A percentile compares a stretch with the other conserved stretches of the same genome.
Conservation (phyloP, 2,113 vertebrate species). For the Odocoileus hemionus region DNA sequence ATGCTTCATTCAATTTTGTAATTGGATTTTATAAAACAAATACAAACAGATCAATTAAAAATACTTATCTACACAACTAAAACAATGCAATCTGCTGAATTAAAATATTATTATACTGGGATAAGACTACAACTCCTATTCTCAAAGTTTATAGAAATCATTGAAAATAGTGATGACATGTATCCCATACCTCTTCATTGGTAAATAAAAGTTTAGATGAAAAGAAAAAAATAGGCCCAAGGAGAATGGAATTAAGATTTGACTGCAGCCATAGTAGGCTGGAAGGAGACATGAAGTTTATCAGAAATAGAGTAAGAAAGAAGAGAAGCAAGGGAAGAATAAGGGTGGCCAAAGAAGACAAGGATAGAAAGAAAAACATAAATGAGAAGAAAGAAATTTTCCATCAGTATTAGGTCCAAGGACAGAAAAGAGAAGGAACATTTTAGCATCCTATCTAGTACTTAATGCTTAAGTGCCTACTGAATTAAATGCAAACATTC, state of each 20-base stretch:
- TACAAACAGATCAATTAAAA: neutral
- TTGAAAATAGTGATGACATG: conserved; percentile 23
- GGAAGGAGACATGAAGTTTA: neutral
- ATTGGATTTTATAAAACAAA: neutral
- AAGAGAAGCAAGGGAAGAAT: neutral
- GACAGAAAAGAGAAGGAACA: neutral
- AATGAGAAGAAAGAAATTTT: neutral
- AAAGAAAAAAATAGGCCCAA: neutral
- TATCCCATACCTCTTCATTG: conserved; percentile 17
- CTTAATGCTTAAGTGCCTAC: neutral
- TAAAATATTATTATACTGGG: conserved; percentile 71
- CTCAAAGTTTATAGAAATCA: conserved; percentile 60
- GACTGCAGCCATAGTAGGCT: neutral
- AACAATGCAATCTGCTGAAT: conserved; percentile 67
- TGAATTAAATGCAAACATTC: neutral
- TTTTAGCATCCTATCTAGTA: neutral
- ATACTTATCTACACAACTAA: neutral
- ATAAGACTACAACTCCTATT: conserved; percentile 49
- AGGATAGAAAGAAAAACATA: neutral
- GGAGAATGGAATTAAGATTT: neutral
- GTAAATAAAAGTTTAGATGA: conserved; percentile 30
- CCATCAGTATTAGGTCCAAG: neutral
- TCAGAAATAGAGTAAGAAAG: neutral
- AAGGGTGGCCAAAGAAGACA: neutral
- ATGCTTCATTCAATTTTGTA: neutral